phyloP scores from a whole-genome alignment of 35 echinoderm and acorn worm species.

The Lytechinus pictus region DNA sequence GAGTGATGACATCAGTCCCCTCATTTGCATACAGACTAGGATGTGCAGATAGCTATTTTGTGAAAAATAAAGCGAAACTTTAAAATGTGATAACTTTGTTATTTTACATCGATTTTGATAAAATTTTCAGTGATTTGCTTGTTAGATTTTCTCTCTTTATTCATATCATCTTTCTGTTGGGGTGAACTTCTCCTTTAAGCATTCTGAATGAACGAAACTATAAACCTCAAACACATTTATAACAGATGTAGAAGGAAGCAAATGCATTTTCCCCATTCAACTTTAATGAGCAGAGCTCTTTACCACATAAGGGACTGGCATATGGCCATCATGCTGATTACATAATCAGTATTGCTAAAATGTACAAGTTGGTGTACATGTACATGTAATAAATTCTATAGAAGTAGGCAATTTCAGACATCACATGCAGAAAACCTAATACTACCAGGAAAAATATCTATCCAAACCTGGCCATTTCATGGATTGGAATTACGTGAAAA shows the following conservation, averaged over 20 bases:
- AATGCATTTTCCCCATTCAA: neutral
- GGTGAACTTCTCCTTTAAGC: neutral
- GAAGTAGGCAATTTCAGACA: neutral
- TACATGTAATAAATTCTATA: neutral
- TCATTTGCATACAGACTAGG: too few relatives aligned
- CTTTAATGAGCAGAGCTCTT: neutral
- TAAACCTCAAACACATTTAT: neutral
- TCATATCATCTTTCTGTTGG: too few relatives aligned
- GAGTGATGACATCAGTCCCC: too few relatives aligned
- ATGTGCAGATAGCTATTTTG: too few relatives aligned
- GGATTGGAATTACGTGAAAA: neutral
- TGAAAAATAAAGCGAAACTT: too few relatives aligned
- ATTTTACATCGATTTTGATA: too few relatives aligned
- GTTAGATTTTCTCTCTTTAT: too few relatives aligned
- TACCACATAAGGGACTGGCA: neutral
- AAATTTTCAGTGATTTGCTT: too few relatives aligned
- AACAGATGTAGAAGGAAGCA: neutral
- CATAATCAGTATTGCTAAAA: neutral
- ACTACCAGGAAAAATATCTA: neutral
- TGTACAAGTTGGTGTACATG: neutral
- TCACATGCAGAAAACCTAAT: constrained; percentile 8
- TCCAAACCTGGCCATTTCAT: neutral
- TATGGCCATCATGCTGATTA: neutral
- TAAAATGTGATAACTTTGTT: too few relatives aligned
- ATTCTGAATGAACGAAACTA: neutral